Evolutionary conservation across 2,113 vertebrate species (phyloP).

Genomic region (Heloderma charlesbogerti): DNA sequence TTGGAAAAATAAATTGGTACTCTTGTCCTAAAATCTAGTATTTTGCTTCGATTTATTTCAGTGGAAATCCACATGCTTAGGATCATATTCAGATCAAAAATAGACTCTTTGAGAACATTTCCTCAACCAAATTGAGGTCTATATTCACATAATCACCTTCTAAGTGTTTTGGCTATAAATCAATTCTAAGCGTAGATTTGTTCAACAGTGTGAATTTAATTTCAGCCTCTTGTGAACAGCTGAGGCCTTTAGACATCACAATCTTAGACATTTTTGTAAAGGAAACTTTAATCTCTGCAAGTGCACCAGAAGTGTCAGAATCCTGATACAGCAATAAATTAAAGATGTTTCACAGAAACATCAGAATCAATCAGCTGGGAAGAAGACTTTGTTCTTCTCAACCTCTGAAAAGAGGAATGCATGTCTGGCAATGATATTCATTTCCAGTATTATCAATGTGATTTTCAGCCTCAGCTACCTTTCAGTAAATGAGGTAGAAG

Average conservation of each 20-base stretch:
- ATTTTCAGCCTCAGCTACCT: constrained; percentile 12
- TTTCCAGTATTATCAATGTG: constrained; percentile 41
- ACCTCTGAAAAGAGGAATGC: constrained; percentile 34
- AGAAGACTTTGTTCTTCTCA: constrained; percentile 31
- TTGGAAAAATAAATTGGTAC: too few species aligned
- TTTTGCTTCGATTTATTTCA: background rate
- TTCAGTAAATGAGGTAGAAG: background rate
- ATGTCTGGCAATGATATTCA: constrained; percentile 20
- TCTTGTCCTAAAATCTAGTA: background rate
- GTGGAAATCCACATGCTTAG: background rate
- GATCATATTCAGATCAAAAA: constrained; percentile 20
- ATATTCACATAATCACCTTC: constrained; percentile 59
- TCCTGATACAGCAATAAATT: constrained; percentile 42
- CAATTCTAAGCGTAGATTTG: constrained; percentile 55
- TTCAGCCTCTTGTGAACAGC: constrained; percentile 43
- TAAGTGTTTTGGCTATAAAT: constrained; percentile 65
- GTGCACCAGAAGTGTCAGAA: constrained; percentile 31
- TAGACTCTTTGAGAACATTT: constrained; percentile 35
- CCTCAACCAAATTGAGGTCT: constrained; percentile 47
- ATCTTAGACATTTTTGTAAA: constrained; percentile 39
- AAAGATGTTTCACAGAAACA: constrained; percentile 16
- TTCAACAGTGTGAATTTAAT: constrained; percentile 60
- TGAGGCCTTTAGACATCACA: constrained; percentile 47
- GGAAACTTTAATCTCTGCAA: constrained; percentile 39
- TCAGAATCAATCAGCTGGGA: constrained; percentile 38